Evolutionary conservation across 2,797 vertebrate genomes (phyloP).

Genomic region (Enteromius anoplus): DNA sequence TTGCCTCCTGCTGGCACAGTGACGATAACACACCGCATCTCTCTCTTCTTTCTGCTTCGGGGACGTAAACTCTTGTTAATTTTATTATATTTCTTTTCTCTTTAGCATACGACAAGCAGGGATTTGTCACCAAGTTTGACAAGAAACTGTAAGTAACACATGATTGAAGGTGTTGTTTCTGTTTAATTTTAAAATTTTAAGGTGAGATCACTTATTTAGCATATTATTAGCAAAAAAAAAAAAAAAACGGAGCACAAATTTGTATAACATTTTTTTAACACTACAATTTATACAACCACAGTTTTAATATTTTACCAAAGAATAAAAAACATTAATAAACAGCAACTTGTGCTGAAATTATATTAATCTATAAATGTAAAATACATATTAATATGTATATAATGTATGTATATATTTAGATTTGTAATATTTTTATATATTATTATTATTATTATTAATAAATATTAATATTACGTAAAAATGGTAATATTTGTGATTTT

Average conservation of each 20-base stretch:
- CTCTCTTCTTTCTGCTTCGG: not conserved
- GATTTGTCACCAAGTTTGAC: slow-evolving; percentile 87
- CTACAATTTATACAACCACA: not conserved
- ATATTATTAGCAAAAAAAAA: too few species aligned
- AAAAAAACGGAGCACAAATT: not conserved
- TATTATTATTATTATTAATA: too few species aligned
- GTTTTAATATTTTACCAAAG: not conserved
- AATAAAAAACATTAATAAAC: too few species aligned
- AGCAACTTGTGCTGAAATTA: too few species aligned
- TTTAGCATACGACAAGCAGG: slow-evolving; percentile 89
- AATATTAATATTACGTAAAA: too few species aligned
- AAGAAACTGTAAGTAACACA: slow-evolving; percentile 84
- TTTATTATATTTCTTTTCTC: slow-evolving; percentile 48
- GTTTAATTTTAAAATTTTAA: not conserved
- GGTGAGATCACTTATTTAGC: not conserved
- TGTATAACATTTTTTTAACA: not conserved
- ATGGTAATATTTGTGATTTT: too few species aligned
- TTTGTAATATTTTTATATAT: too few species aligned
- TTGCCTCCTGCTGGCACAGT: not conserved
- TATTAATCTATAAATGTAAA: too few species aligned
- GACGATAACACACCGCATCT: not conserved
- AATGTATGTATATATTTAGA: too few species aligned
- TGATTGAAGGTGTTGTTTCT: not conserved
- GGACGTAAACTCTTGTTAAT: slow-evolving; percentile 16
- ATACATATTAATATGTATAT: too few species aligned